Base-by-base conservation (phyloP, 2,888 invertebrate species). In the Drosophila mayaguana region DNA sequence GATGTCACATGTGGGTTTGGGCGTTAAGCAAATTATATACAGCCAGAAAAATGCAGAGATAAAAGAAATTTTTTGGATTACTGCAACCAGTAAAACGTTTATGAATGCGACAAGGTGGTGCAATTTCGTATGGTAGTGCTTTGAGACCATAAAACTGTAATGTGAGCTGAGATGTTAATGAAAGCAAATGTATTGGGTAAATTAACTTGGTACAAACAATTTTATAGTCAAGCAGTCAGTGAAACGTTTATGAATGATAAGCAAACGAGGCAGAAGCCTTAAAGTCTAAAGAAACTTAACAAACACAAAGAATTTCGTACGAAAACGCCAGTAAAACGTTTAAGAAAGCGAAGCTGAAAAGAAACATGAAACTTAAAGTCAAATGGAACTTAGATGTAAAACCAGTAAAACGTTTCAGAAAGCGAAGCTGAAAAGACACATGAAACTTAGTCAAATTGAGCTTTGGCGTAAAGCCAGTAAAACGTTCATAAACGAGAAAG, bases 81-180 rank as follows among this genome's bases (percentile, higher is more conserved):
- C 9, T 25, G 46, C 46, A n/a, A 5, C 11, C n/a, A 38, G 53
- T 38, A 53, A 25, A 53, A 53, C 38, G 38, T 38, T 53, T 38
- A n/a, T n/a, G 53, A 38, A 38, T 53, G 53, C 53, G n/a, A 22
- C 22, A 53, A 36, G 12, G 53, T 14, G n/a, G 12, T 16, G 22
- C n/a, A 38, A 36, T n/a, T 18, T 32, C 6, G 32, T 18, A 18
- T 28, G 0, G 18, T 48, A 32, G 12, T 32, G 28, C 12, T 7
- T 5, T 1, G 18, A 50, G 50, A 8, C 14, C 18, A 14, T 32
- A 3, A 32, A 32, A 14, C 4, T 50, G 6, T 3, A 0, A 18
- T 32, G 32, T 4, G 18, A 14, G 18, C 14, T 18, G 12, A 32
- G 50, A 8, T 11, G 18, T 32, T 18, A 50, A 32, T 18, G 18